phyloP scores from a whole-genome alignment of 2,113 vertebrate genomes.

The Gobius niger region DNA sequence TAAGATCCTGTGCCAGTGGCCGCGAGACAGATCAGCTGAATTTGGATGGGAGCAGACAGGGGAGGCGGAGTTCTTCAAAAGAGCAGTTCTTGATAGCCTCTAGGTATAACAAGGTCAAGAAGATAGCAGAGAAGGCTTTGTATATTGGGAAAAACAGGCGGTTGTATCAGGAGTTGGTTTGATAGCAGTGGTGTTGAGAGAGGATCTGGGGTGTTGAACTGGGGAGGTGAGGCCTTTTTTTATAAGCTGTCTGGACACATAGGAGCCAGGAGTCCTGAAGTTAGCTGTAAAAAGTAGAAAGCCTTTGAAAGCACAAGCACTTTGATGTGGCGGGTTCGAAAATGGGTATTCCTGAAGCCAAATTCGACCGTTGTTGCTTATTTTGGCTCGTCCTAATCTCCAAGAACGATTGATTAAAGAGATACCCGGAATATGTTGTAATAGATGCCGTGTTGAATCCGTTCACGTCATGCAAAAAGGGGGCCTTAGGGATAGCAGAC shows the following conservation, averaged over 20 bases:
- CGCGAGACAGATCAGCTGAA: constrained; percentile 66
- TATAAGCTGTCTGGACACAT: constrained; percentile 84
- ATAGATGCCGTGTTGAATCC: constrained; percentile 49
- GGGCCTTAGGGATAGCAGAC: constrained; percentile 58
- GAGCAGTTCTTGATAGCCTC: constrained; percentile 53
- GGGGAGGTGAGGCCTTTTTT: constrained; percentile 77
- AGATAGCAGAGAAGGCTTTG: constrained; percentile 76
- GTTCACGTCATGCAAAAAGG: constrained; percentile 42
- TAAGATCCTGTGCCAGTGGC: constrained; percentile 40
- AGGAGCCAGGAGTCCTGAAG: constrained; percentile 79
- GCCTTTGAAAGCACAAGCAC: constrained; percentile 75
- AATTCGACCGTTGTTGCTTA: constrained; percentile 32
- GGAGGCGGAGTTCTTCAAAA: constrained; percentile 67
- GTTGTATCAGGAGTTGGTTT: constrained; percentile 50
- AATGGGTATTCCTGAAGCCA: constrained; percentile 51
- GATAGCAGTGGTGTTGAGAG: constrained; percentile 83
- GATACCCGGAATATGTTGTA: constrained; percentile 7
- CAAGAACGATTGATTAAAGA: constrained; percentile 23
- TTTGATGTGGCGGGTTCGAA: constrained; percentile 83
- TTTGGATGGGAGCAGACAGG: constrained; percentile 63
- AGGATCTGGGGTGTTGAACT: constrained; percentile 82
- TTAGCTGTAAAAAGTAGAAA: constrained; percentile 80
- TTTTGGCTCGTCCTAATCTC: background rate
- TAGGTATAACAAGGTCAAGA: constrained; percentile 72
- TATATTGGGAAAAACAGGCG: constrained; percentile 79